Conservation (phyloP, 37 sponge, comb jelly and placozoan species). For the Haliclona indistincta region DNA sequence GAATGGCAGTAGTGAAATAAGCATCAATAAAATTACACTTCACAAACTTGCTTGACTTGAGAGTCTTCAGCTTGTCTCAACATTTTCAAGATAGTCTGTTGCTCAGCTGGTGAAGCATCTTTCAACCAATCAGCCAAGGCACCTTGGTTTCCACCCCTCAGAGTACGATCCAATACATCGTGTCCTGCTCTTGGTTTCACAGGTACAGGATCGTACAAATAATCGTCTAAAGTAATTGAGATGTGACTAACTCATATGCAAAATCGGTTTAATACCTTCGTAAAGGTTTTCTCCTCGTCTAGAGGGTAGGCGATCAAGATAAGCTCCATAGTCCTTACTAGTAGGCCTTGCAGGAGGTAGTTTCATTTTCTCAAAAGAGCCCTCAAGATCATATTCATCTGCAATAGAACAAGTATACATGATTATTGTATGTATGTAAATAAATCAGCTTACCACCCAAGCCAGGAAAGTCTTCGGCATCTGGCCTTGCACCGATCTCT, state of each 20-base stretch:
- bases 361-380: constrained; percentile 18
- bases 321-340: constrained; percentile 75
- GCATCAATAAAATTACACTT: background rate
- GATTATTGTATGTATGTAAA: background rate
- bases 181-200: background rate
- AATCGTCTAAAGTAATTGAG: background rate
- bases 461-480: constrained; percentile 17
- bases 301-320: constrained; percentile 12
- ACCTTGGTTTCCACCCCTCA: constrained; percentile 13
- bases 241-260: background rate
- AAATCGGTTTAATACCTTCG: background rate
- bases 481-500: constrained; percentile 48
- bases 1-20: background rate
- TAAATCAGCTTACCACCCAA: constrained; percentile 21
- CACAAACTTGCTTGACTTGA: constrained; percentile 58
- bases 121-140: constrained; percentile 58
- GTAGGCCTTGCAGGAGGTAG: constrained; percentile 53
- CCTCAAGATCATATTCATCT: constrained; percentile 54
- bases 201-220: too few relatives aligned
- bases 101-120: constrained; percentile 69
- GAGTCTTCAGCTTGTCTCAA: constrained; percentile 71
- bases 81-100: constrained; percentile 75
- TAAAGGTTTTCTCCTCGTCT: background rate
- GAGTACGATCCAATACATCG: constrained; percentile 40
- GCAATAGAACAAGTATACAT: background rate